Evolutionary conservation across 92 coral and sea anemone species (phyloP).

Genomic region (Galaxea fascicularis): DNA sequence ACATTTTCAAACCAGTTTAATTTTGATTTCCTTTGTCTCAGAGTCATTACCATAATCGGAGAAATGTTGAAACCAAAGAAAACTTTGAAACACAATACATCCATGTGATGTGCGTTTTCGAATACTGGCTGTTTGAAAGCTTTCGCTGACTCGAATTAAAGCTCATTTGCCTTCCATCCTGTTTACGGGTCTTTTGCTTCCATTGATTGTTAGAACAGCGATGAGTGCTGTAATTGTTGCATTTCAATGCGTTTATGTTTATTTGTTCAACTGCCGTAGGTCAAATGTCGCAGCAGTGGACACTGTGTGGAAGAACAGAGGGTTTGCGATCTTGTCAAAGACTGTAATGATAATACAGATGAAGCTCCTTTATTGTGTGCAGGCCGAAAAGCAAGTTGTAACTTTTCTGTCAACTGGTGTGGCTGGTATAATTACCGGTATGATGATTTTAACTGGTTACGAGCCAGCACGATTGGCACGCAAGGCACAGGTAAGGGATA

Average conservation of each 20-base stretch:
- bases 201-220: not conserved
- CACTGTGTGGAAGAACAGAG: constrained; percentile 78
- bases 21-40: no score
- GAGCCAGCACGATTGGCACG: constrained; percentile 70
- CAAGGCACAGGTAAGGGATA: constrained; percentile 71
- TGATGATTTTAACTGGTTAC: constrained; percentile 77
- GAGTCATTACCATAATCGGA: no score
- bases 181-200: no score
- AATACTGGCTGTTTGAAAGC: no score
- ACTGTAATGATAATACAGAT: constrained; percentile 89
- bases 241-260: not conserved
- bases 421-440: constrained; percentile 60
- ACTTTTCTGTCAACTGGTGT: constrained; percentile 86
- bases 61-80: no score
- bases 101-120: no score
- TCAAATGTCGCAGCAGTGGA: constrained; percentile 71
- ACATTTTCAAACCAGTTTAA: no score
- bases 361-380: constrained; percentile 72
- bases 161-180: no score
- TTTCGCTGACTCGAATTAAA: no score
- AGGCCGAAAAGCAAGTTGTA: constrained; percentile 77
- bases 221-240: not conserved
- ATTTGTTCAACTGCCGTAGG: not conserved
- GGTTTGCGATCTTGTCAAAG: constrained; percentile 88
- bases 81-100: no score